A percentile compares a stretch with the other conserved stretches of the same genome.
Conservation (phyloP, 2,113 vertebrate species). For the Pagrus major region DNA sequence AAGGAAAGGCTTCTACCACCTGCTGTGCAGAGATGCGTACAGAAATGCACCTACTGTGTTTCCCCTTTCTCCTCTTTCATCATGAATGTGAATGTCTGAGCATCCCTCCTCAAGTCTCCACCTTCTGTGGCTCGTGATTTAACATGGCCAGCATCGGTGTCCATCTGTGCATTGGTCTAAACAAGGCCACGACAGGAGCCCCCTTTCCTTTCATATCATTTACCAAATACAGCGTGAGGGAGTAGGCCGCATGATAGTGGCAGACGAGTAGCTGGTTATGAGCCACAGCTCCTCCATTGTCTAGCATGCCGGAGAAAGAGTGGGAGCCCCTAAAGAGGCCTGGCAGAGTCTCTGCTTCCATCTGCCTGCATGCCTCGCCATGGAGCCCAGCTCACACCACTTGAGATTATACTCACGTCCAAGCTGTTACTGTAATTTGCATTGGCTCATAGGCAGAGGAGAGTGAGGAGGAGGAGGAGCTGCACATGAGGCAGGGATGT, state of each 20-base stretch:
- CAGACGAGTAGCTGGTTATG: slow-evolving; percentile 67
- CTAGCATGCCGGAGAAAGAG: slow-evolving; percentile 71
- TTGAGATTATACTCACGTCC: slow-evolving; percentile 80
- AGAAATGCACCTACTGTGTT: slow-evolving; percentile 1
- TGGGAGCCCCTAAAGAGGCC: slow-evolving; percentile 76
- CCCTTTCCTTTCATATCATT: slow-evolving; percentile 45
- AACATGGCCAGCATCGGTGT: slow-evolving; percentile 26
- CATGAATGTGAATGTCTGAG: background rate
- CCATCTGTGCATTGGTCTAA: slow-evolving; percentile 52
- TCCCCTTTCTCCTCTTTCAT: background rate
- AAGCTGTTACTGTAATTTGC: slow-evolving; percentile 85
- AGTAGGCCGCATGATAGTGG: slow-evolving; percentile 58
- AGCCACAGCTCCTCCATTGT: slow-evolving; percentile 76
- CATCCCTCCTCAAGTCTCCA: slow-evolving; percentile 9
- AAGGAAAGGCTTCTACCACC: slow-evolving; percentile 24
- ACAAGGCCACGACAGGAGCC: slow-evolving; percentile 36
- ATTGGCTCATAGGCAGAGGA: slow-evolving; percentile 76
- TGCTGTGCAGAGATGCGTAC: slow-evolving; percentile 24
- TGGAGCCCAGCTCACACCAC: slow-evolving; percentile 73
- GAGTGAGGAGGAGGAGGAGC: slow-evolving; percentile 73
- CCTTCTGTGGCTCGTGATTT: slow-evolving; percentile 34
- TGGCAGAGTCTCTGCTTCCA: slow-evolving; percentile 75
- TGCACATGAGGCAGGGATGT: slow-evolving; percentile 74
- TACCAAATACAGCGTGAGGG: slow-evolving; percentile 48
- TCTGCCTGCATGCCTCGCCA: slow-evolving; percentile 74